Evolutionary conservation across 2,888 invertebrate genomes (phyloP), one percentile per base, ranked within the genome.

Genomic region (Steinernema hermaphroditum): DNA sequence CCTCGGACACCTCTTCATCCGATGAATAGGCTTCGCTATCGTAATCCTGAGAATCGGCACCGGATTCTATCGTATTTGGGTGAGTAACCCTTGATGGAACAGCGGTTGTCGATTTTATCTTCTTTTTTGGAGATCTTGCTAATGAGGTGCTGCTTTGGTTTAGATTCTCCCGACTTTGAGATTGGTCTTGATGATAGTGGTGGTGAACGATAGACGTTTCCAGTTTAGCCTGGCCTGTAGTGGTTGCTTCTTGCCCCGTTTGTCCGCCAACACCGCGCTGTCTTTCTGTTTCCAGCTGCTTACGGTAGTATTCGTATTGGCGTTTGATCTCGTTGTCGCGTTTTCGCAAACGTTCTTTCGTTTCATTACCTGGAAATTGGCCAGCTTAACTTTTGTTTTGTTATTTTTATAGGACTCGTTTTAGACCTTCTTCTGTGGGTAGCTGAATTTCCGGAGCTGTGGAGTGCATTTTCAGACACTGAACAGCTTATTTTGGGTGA

Each of bases 1-100:
- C 6, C 29, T 69, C 70, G n/a, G 44, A 43, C 2, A 29, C n/a
- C n/a, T 69, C 70, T 4, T 19, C 24, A 70, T 70, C 50, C 37
- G 62, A 62, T 37, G 69, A 50, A 69, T 54, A 19, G 43, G 46
- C 70, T 6, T 4, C 22, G 0, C 27, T 43, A 27, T 68, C 16
- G 22, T 44, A 43, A 2, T 44, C 72, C 27, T 68, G 12, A 14
- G 41, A 34, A 2, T 44, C 72, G 22, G 9, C 54, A 6, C 27
- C 27, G 2, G 54, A 54, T 16, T 54, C 54, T 27, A 54, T 14
- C 22, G 24, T 19, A 54, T 54, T 54, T 16, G 54, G 54, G 24
- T 54, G 22, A 8, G 6, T 54, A 2, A 27, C 54, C 27, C 54
- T 22, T 4, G 54, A 27, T 37, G 37, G 6, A 8, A 4, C 37